Evolutionary conservation across 2,797 vertebrate genomes (phyloP), one percentile per base, ranked within the genome.

Genomic region (Rhynchonycteris naso): DNA sequence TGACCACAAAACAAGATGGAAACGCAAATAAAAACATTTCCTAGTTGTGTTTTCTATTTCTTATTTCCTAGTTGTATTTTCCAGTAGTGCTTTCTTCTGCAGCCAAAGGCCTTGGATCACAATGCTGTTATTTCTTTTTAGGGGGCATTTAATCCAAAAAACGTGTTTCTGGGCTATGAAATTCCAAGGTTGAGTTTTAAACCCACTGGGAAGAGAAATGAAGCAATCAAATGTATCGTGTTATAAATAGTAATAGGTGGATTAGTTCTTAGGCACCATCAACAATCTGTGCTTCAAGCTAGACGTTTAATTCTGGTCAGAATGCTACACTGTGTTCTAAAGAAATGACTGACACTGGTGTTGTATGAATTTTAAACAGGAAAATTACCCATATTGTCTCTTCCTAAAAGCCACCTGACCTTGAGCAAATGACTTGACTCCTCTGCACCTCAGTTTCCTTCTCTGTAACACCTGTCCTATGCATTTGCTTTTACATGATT

Each of bases 171-270:
- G 72, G 28, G 15, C 84, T 72, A 79, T 26, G 24, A 26, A 74
- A 92, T 66, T n/a, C 80, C 65, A 91, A 86, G 35, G 16, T 47
- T n/a, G 76, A 89, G 63, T 76, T 96, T 94, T 78, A 86, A 94
- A 80, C 24, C 52, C 12, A n/a, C 30, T 71, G 14, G n/a, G 74
- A 93, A 89, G 93, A 89, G 47, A 95, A 96, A 90, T 43, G 75
- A 69, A 85, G 30, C 69, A 54, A 92, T 88, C 50, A 87, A 79
- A 43, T 5, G 8, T 38, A 43, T 91, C 21, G 3, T 85, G 28
- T 93, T 69, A 84, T 91, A 88, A 87, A 75, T 65, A 84, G 26
- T 75, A 95, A 88, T 88, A 66, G 63, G 78, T 81, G 58, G 63
- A 58, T 93, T 88, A 21, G 28, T 80, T 80, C 75, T 75, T 28